Base-by-base conservation (phyloP, 2,113 vertebrate genomes). In the Pteruthius melanotis region DNA sequence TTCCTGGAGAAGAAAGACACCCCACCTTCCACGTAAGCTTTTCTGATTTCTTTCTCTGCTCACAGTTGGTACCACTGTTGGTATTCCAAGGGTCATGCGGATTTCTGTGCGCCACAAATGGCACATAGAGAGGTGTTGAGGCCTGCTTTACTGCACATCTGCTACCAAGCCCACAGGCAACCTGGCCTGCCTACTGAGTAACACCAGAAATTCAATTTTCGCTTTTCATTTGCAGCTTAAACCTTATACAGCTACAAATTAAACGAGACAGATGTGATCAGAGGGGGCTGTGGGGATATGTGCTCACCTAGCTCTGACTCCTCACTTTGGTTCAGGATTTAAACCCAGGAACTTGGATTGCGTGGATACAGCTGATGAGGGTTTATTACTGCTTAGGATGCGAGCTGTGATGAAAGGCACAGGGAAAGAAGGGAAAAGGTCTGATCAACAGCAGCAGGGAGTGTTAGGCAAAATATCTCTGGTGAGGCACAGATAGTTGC, bases 181-280 rank as follows among this genome's bases (percentile, higher is more conserved):
- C 70, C 65, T 81, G 69, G 31, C 33, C 85, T 63, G 4, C 59
- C 71, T 79, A 49, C 47, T 40, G 69, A 93, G 64, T 31, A 61
- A 85, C 95, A 23, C 28, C 5, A 54, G 86, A 94, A 93, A 95
- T 88, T 68, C 31, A 79, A 88, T 93, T 94, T 83, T 72, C 42
- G 33, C 22, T 66, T 53, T 72, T 93, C 70, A 77, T 80, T 94
- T 94, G 28, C 69, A 89, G 47, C 56, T 82, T 82, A 23, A 76
- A 77, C 28, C 40, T 71, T 68, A 16, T 1, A 59, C 28, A 65
- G 49, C 12, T 53, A 71, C 83, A 93, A 93, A 94, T 57, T 21
- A 19, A 71, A 57, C 3, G 33, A 75, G 66, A 42, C n/a, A 28
- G 83, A 92, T 79, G 27, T 70, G 66, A 80, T 85, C 72, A 76